Evolutionary conservation across 2,797 vertebrate genomes (phyloP).

Genomic region (Pyrocephalus nanus): DNA sequence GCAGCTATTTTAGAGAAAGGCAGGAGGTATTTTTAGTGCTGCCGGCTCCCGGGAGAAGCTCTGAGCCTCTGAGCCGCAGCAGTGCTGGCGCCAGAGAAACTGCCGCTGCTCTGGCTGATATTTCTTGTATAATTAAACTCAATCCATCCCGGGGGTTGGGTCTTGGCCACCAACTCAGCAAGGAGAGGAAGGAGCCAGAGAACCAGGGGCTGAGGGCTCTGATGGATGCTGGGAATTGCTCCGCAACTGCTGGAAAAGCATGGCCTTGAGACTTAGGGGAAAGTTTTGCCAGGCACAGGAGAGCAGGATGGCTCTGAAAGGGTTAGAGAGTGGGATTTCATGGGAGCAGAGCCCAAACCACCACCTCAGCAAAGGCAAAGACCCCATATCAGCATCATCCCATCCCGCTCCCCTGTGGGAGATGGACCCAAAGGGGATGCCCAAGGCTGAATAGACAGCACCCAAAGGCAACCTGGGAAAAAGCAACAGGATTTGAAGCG

Average conservation of each 20-base stretch:
- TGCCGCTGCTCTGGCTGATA: slow-evolving; percentile 61
- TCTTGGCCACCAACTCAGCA: slow-evolving; percentile 54
- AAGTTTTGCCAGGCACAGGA: background rate
- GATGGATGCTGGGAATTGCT: slow-evolving; percentile 46
- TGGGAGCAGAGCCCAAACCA: background rate
- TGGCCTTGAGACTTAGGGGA: background rate
- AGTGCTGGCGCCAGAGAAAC: slow-evolving; percentile 60
- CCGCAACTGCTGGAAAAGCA: background rate
- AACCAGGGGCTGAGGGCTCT: background rate
- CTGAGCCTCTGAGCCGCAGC: slow-evolving; percentile 45
- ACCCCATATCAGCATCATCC: background rate
- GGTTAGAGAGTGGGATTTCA: background rate
- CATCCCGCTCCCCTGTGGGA: fast-evolving
- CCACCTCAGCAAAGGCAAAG: background rate
- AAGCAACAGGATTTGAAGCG: background rate
- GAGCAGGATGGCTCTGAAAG: background rate
- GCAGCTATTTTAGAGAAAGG: slow-evolving; percentile 49
- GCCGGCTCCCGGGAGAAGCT: slow-evolving; percentile 34
- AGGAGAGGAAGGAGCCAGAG: slow-evolving; percentile 51
- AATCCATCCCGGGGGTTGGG: slow-evolving; percentile 59
- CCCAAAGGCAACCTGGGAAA: background rate
- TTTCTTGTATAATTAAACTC: slow-evolving; percentile 70
- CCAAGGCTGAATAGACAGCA: background rate
- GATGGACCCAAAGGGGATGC: background rate
- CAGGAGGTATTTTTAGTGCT: slow-evolving; percentile 67